Conservation (phyloP, 1,140 invertebrate genomes). For the Euschistus heros region DNA sequence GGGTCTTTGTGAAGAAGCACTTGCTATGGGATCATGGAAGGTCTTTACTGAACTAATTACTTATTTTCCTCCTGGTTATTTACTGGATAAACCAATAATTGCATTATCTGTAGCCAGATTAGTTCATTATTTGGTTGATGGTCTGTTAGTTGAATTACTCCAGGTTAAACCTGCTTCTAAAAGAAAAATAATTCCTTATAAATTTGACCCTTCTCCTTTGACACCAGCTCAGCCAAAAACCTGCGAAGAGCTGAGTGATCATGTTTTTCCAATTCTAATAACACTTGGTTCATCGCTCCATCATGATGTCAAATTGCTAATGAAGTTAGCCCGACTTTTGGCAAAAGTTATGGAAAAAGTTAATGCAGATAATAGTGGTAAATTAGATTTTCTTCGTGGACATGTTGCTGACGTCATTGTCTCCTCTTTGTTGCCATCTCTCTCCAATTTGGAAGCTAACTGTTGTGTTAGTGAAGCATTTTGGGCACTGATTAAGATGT, state of each 20-base stretch:
- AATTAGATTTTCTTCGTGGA: neutral
- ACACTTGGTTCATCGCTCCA: slow-evolving; percentile 48
- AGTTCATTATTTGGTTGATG: slow-evolving; percentile 73
- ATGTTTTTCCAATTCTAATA: slow-evolving; percentile 43
- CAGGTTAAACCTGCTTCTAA: neutral
- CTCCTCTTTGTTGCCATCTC: slow-evolving; percentile 72
- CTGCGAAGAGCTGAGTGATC: slow-evolving; percentile 39
- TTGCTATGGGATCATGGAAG: slow-evolving; percentile 83
- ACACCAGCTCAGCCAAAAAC: slow-evolving; percentile 32
- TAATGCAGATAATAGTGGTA: neutral
- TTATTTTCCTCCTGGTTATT: slow-evolving; percentile 69
- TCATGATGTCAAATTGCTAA: slow-evolving; percentile 46
- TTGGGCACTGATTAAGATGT: slow-evolving; percentile 83
- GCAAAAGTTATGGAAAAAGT: slow-evolving; percentile 7
- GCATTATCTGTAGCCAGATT: slow-evolving; percentile 67
- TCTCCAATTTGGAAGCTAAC: slow-evolving; percentile 87
- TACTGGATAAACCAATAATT: slow-evolving; percentile 66
- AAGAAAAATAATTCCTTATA: slow-evolving; percentile 5
- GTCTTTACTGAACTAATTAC: slow-evolving; percentile 68
- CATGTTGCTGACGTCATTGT: slow-evolving; percentile 45
- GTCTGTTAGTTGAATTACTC: neutral
- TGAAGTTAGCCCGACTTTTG: slow-evolving; percentile 10
- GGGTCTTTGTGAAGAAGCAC: slow-evolving; percentile 75
- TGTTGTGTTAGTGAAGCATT: slow-evolving; percentile 93
- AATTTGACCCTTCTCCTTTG: neutral